Evolutionary conservation across 2,113 vertebrate species (phyloP).

Genomic region (Ornithorhynchus anatinus): DNA sequence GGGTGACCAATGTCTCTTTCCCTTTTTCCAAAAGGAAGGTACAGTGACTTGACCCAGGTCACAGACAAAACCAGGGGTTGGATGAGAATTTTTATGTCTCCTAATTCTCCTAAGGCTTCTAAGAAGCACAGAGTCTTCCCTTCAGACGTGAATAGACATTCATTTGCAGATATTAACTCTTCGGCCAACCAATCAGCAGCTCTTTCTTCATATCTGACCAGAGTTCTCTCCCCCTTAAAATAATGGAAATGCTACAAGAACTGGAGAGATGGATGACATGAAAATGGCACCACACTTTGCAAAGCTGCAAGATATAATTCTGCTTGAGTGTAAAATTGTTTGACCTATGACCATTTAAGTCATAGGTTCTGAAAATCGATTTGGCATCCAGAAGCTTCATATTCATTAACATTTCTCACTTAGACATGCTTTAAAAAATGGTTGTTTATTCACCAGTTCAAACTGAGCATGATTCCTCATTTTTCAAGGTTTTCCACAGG

Average conservation of each 20-base stretch:
- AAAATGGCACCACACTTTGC: background rate
- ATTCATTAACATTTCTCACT: conserved; percentile 40
- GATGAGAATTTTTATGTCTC: background rate
- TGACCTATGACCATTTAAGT: conserved; percentile 11
- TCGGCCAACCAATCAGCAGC: background rate
- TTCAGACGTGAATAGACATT: background rate
- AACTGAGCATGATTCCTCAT: conserved; percentile 23
- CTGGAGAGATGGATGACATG: background rate
- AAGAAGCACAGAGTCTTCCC: background rate
- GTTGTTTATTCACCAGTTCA: conserved; percentile 22
- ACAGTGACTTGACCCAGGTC: background rate
- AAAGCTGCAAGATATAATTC: background rate
- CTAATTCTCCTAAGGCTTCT: background rate
- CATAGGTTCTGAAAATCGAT: conserved; percentile 23
- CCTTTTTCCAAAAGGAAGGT: no score
- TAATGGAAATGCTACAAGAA: background rate
- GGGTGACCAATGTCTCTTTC: no score
- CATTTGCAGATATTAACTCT: background rate
- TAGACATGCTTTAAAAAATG: conserved; percentile 41
- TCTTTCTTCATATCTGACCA: background rate
- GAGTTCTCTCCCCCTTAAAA: background rate
- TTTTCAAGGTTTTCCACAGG: conserved; percentile 25
- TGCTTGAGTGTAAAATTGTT: conserved; percentile 1
- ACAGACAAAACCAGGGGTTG: background rate
- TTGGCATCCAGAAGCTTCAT: conserved; percentile 13